A percentile compares a stretch with the other conserved stretches of the same genome.
These are phyloP conservation scores for Pharmacophagus antenor DNA, from an alignment of 2,888 invertebrate genomes.

Conservation along the genomic window DNA sequence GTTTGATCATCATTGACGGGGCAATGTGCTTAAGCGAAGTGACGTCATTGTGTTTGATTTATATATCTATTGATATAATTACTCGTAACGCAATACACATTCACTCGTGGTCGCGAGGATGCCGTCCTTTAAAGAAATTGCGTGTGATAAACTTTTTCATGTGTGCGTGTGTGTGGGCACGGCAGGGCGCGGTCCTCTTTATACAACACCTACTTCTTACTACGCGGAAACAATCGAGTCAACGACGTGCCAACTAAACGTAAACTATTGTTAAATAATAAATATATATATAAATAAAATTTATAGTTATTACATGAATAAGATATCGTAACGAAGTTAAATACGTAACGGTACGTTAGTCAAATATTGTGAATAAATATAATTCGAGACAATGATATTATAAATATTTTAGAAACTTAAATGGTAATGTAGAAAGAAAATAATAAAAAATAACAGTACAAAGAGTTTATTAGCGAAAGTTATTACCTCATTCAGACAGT, in stretches of 20 bases:
- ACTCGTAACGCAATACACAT: slow-evolving; percentile 52
- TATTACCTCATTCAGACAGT: slow-evolving; percentile 73
- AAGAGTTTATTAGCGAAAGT: slow-evolving; percentile 45
- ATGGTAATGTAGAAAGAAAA: slow-evolving; percentile 33
- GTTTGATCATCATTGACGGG: not conserved
- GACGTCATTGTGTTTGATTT: slow-evolving; percentile 58
- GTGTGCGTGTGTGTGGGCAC: slow-evolving; percentile 14
- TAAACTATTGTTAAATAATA: slow-evolving; percentile 64
- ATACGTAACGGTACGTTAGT: slow-evolving; percentile 45
- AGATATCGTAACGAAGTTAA: slow-evolving; percentile 44
- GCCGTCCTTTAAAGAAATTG: slow-evolving; percentile 15
- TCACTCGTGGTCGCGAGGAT: slow-evolving; percentile 3
- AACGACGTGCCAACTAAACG: slow-evolving; percentile 71
- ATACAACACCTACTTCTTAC: slow-evolving; percentile 45
- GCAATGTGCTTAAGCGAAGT: not conserved
- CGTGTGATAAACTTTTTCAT: slow-evolving; percentile 28
- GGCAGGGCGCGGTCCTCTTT: not conserved
- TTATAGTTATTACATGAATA: slow-evolving; percentile 75
- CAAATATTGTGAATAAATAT: slow-evolving; percentile 41
- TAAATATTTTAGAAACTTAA: slow-evolving; percentile 40
- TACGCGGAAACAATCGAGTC: slow-evolving; percentile 51
- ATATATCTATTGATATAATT: slow-evolving; percentile 71
- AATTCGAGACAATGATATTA: slow-evolving; percentile 57
- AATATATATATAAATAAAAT: slow-evolving; percentile 40
- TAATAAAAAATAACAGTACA: slow-evolving; percentile 45